Evolutionary conservation across 2,113 vertebrate species (phyloP), one percentile per base, ranked within the genome.

Genomic region (Dunckerocampus dactyliophorus): DNA sequence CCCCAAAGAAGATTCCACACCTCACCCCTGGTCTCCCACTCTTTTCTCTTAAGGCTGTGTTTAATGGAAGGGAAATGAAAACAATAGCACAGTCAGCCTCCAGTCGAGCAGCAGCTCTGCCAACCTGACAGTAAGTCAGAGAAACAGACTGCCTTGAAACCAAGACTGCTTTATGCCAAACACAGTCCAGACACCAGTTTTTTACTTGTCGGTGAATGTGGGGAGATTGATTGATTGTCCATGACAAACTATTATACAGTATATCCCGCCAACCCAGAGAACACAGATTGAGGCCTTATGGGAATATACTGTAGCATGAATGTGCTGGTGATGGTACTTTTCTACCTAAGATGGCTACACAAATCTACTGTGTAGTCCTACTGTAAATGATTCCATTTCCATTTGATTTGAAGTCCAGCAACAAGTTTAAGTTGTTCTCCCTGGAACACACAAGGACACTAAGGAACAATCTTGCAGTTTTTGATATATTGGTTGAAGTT

Each of bases 1-100:
- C 78, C 85, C 74, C 51, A 37, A 77, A 84, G 76, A 86, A 85
- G 80, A 74, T 63, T 63, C 67, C 69, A 62, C 78, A 69, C 76
- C 80, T 77, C 82, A 67, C 67, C 69, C 57, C 77, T 76, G 8
- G 55, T 51, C 53, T 62, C 47, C 62, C 78, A 57, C 59, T 54
- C 58, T 67, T 74, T 60, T 77, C 56, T 72, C 31, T 75, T 68
- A 69, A 69, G 64, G 75, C 83, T 69, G 67, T 71, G 63, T 83
- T 85, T 82, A 83, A 81, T 85, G 71, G 76, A 84, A 77, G 81
- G 81, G 85, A 86, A 87, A 87, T 87, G 75, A 85, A 87, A 89
- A 87, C 85, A 89, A 82, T 80, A 71, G 75, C 71, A 48, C 72
- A 77, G 71, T 68, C 81, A 82, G 71, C 80, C 71, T 82, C 72